phyloP scores from a whole-genome alignment of 2,113 vertebrate genomes.

The Agapornis roseicollis region DNA sequence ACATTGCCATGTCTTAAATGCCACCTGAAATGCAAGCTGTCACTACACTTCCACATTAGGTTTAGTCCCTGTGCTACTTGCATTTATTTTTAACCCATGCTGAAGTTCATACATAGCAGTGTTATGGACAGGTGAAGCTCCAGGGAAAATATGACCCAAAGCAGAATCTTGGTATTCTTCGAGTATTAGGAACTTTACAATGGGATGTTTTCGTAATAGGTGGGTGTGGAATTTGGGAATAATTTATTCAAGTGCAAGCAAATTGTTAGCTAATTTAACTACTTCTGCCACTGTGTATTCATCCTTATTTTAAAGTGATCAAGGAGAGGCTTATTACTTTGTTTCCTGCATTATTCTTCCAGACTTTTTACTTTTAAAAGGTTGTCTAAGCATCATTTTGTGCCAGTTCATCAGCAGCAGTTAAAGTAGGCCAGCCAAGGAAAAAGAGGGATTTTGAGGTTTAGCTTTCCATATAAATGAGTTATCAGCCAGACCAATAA shows the following conservation, averaged over 20 bases:
- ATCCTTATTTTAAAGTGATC: neutral
- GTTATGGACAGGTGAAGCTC: neutral
- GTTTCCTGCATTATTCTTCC: neutral
- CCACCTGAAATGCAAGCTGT: neutral
- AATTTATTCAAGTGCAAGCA: neutral
- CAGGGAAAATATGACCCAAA: neutral
- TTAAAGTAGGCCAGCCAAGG: neutral
- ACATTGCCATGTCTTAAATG: neutral
- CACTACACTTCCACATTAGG: neutral
- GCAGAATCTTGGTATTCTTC: neutral
- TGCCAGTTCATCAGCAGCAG: neutral
- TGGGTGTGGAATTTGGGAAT: neutral
- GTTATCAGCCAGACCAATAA: neutral
- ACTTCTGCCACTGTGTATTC: neutral
- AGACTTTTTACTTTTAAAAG: neutral
- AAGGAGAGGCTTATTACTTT: neutral
- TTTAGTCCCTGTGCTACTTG: neutral
- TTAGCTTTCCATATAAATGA: neutral
- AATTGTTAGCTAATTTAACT: neutral
- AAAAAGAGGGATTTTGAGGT: neutral
- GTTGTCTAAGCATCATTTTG: neutral
- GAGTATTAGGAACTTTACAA: neutral
- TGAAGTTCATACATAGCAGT: neutral
- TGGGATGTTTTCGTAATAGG: neutral
- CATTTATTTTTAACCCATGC: neutral